phyloP scores from a whole-genome alignment of 2,797 vertebrate genomes.

The Galago senegalensis region DNA sequence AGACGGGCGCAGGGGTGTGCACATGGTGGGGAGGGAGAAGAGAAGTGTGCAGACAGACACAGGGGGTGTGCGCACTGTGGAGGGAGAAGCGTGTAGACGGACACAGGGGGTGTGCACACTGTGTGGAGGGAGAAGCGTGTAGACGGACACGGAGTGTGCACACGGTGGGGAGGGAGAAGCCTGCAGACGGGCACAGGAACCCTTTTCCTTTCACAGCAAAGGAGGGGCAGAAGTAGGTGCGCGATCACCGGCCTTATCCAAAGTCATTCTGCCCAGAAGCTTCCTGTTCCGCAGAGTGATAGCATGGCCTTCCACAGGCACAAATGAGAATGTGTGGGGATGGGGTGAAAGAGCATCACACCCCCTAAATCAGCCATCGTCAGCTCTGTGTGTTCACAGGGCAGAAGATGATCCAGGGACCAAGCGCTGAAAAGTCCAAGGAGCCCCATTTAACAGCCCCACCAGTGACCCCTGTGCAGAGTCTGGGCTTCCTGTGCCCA shows the following conservation, averaged over 20 bases:
- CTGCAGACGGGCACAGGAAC: background rate
- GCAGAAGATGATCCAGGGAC: background rate
- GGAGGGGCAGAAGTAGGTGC: background rate
- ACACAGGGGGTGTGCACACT: fast-evolving
- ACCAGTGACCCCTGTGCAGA: background rate
- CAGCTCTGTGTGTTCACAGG: background rate
- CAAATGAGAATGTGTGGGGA: background rate
- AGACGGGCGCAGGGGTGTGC: too few species aligned
- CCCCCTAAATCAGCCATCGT: background rate
- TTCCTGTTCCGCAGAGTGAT: background rate
- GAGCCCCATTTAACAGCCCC: background rate
- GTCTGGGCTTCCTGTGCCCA: background rate
- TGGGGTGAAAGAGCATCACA: background rate
- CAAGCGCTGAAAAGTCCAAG: background rate
- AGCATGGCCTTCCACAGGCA: background rate
- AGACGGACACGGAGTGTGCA: too few species aligned
- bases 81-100: background rate
- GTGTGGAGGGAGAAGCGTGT: too few species aligned
- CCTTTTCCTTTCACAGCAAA: background rate
- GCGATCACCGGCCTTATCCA: background rate
- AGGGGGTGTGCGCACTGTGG: too few species aligned
- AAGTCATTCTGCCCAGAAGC: background rate
- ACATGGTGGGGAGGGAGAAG: too few species aligned
- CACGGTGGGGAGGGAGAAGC: too few species aligned
- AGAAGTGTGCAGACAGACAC: background rate